phyloP scores from a whole-genome alignment of 2,888 invertebrate species.

The Artemia sinica region DNA sequence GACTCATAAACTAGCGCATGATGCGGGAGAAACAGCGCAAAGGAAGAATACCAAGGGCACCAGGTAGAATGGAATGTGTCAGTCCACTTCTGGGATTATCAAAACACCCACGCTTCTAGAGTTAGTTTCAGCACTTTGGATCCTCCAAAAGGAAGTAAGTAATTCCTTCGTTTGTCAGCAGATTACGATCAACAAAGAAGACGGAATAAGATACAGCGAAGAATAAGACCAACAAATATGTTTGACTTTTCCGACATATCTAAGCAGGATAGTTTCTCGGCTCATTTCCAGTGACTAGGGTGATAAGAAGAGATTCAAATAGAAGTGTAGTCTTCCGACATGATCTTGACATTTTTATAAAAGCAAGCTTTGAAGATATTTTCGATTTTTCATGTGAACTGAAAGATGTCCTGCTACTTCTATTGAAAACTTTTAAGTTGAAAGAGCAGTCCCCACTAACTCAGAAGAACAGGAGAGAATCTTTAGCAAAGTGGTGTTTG shows the following conservation, averaged over 20 bases:
- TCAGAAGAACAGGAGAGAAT: no score
- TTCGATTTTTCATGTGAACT: background rate
- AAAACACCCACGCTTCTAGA: background rate
- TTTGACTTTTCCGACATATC: background rate
- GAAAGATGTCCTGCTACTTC: background rate
- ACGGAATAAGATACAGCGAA: no score
- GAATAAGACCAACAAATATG: background rate
- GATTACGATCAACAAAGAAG: background rate
- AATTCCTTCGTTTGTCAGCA: background rate
- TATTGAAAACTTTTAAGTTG: background rate
- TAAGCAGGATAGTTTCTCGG: background rate
- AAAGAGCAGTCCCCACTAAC: no score
- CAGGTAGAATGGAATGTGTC: background rate
- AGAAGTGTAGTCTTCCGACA: background rate
- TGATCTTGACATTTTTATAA: background rate
- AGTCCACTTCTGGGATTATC: background rate
- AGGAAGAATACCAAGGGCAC: conserved; percentile 5
- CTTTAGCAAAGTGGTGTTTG: no score
- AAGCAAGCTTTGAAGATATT: background rate
- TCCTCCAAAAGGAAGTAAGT: background rate
- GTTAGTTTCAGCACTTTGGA: background rate
- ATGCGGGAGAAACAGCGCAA: background rate
- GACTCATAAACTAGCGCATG: background rate
- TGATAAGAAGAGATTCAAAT: background rate
- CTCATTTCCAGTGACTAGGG: background rate